Base-by-base conservation (phyloP, 2,888 invertebrate species). In the Pristionchus maxplancki region DNA sequence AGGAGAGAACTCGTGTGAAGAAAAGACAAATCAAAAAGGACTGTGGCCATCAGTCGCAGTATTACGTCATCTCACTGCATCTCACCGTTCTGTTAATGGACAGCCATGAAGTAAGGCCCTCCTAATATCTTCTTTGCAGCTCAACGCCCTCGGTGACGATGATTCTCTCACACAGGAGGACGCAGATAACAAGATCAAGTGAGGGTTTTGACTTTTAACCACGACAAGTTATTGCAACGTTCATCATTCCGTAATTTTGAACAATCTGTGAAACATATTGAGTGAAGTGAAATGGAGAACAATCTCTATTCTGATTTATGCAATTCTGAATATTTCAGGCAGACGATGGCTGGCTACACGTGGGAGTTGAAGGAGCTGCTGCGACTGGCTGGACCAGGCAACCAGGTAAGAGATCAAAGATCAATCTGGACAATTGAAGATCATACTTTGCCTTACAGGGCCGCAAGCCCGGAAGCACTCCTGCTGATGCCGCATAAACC, bases 281-380 rank as follows among this genome's bases (percentile, higher is more conserved):
- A 31, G 6, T 1, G 11, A 9, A 67, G 5, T 28, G 1, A 31
- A 34, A 28, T 34, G 4, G n/a, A n/a, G n/a, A n/a, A n/a, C n/a
- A n/a, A n/a, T 13, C 2, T 67, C 8, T 67, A 17, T 34, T 3
- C 64, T 11, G 5, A 64, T 24, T 67, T 28, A 58, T 67, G 6
- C 15, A 3, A 53, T 17, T 20, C 53, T 53, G 53, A 53, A 50
- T 50, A 15, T 58, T 24, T 24, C 58, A 37, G 85, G 24, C 86
- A 87, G 71, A 34, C 71, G 40, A 71, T 87, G 86, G 67, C 86
- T 44, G 86, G 86, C 13, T 87, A 87, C 50, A 64, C 86, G 31
- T 87, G 86, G 86, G 86, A 87, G 50, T 44, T 87, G 34, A 87
- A 87, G 86, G 86, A 87, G 28, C 37, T 87, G 34, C 48, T 87